Evolutionary conservation across 1,140 invertebrate species (phyloP), one percentile per base, ranked within the genome.

Genomic region (Psilanteris sp.): DNA sequence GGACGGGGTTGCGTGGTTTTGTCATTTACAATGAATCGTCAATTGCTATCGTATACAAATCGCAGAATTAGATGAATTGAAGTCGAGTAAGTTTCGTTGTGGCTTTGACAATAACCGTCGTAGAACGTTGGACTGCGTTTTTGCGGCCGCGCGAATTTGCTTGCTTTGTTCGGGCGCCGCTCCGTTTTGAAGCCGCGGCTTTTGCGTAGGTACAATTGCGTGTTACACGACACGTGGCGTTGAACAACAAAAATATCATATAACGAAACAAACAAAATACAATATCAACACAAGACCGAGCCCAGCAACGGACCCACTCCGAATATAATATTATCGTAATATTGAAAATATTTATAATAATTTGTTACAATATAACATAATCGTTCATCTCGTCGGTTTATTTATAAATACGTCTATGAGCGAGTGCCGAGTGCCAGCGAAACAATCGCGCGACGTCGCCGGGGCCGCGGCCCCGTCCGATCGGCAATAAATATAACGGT

Each of bases 181-280:
- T n/a, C n/a, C 39, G 44, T 44, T 36, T 71, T 57, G 66, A 66
- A 54, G 24, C 67, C 73, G 70, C 59, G 29, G 20, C n/a, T n/a
- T 11, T 64, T 67, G 14, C 73, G 72, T 86, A 86, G 84, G 85
- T 86, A 86, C 84, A 77, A 68, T 79, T 78, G 81, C 80, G 83
- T 87, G 83, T 85, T 80, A 66, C 61, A 86, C 83, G 84, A 86
- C 86, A 87, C 87, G 85, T 74, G 82, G 82, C 86, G 82, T 67
- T 84, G 78, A 85, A 87, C 82, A 86, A 88, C 83, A 87, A 88
- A 84, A 83, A 85, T 81, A 85, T 81, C 83, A 59, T 79, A 86
- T 86, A 87, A 88, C 86, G 86, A 87, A 88, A 87, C 87, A 88
- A 88, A 87, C 86, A 88, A 87, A 88, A 87, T 87, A 87, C 85